These are phyloP conservation scores for Tenualosa ilisha DNA, from an alignment of 2,797 vertebrate species.

Conservation along the genomic window DNA sequence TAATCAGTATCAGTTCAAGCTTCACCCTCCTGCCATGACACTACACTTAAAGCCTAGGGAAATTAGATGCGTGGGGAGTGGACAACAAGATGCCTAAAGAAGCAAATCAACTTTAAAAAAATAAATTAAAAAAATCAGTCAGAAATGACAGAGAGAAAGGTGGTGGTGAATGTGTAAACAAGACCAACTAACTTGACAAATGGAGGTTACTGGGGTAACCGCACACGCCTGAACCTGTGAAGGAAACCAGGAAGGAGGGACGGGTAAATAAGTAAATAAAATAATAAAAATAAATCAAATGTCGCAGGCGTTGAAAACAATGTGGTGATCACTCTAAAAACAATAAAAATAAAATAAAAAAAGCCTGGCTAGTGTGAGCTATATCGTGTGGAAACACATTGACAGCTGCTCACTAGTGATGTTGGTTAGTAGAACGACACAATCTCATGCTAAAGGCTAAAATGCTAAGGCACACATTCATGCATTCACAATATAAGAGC, in stretches of 20 bases:
- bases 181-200: constrained; percentile 96
- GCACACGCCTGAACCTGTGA: constrained; percentile 90
- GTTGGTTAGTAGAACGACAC: constrained; percentile 66
- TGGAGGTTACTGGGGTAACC: constrained; percentile 97
- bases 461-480: constrained; percentile 53
- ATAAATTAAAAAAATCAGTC: constrained; percentile 68
- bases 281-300: constrained; percentile 71
- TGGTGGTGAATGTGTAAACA: constrained; percentile 89
- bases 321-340: constrained; percentile 70
- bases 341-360: not conserved
- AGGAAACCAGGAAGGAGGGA: constrained; percentile 78
- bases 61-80: constrained; percentile 79
- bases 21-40: constrained; percentile 81
- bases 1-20: constrained; percentile 78
- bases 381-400: constrained; percentile 36
- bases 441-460: constrained; percentile 61
- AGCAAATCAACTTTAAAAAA: constrained; percentile 63
- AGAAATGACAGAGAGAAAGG: constrained; percentile 68
- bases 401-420: constrained; percentile 7
- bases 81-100: constrained; percentile 65
- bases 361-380: not conserved
- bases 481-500: constrained; percentile 25
- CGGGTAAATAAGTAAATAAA: constrained; percentile 40
- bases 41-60: constrained; percentile 78
- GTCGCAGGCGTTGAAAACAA: constrained; percentile 71